Base-by-base conservation (phyloP, 2,888 invertebrate species). In the Timema podura region DNA sequence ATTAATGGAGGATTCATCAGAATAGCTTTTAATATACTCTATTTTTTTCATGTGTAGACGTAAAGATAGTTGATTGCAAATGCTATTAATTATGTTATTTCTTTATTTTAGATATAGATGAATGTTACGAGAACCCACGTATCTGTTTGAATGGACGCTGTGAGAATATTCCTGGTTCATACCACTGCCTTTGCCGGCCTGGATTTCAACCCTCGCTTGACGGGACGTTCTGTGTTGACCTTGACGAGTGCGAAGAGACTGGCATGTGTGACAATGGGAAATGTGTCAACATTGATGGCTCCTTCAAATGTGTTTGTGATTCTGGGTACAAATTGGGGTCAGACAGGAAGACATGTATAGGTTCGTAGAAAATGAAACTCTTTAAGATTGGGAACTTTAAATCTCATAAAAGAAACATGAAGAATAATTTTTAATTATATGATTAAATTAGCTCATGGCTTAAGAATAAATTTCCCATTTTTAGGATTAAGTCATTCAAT, bases 141-240 rank as follows among this genome's bases (percentile, higher is more conserved):
- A 90, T 91, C 71, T 92, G 92, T 77, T 83, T 93, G 71, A 89
- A 90, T 77, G 94, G 93, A 6, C 85, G 87, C 72, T 94, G 94
- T 79, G 88, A 89, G 77, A 93, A 94, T 79, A 88, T 89, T 6
- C 88, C 89, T 8, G 93, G 93, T 1, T 91, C 91, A 0, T 92
- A 91, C 81, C 87, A 88, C 72, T 95, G 95, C 82, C 85, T 88
- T 67, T 94, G 94, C 77, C 85, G 89, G 75, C 84, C 88, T n/a
- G 93, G 93, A 0, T 94, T 91, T 81, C 87, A 89, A 51, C 86
- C 91, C 57, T 89, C 90, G 0, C 84, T 86, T 64, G 90, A 90
- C 77, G 86, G 86, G 49, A 88, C 89, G 0, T 88, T 87, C 77
- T 88, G 88, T 76, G 85, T 85, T 65, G 88, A 88, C 74, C 82